Percentiles rank a stretch among this genome's conserved stretches.
Evolutionary conservation across 2,113 vertebrate genomes (phyloP).

Genomic region (Siniperca knerii): DNA sequence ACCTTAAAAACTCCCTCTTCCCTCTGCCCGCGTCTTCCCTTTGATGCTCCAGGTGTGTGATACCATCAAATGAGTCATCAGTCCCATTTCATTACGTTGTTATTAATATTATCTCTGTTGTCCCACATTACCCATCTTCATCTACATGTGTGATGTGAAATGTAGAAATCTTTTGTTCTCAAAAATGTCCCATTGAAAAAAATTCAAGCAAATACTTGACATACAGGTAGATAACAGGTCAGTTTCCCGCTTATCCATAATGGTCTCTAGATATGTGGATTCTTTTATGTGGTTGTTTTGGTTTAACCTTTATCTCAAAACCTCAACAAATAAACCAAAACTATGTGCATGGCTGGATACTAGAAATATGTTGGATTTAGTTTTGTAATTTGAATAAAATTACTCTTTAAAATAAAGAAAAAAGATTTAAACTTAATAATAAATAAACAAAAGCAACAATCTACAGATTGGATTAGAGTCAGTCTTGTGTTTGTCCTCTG

Average conservation of each 20-base stretch:
- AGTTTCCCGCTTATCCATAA: not conserved
- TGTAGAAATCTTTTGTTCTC: constrained; percentile 38
- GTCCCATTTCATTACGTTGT: constrained; percentile 68
- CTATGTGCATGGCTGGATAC: not conserved
- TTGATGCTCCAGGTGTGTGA: constrained; percentile 83
- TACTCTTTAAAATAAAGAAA: not conserved
- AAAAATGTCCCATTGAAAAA: not conserved
- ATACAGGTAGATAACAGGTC: not conserved
- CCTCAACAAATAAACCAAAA: not conserved
- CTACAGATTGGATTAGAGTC: constrained; percentile 1
- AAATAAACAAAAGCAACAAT: constrained; percentile 21
- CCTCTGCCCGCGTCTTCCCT: constrained; percentile 28
- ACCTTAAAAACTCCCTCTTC: constrained; percentile 23
- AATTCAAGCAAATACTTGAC: constrained; percentile 1
- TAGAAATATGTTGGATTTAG: not conserved
- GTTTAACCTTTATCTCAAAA: not conserved
- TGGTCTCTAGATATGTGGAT: not conserved
- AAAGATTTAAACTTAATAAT: not conserved
- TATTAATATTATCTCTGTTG: constrained; percentile 72
- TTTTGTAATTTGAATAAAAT: not conserved
- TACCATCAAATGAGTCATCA: constrained; percentile 70
- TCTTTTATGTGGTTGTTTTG: not conserved
- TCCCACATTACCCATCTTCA: constrained; percentile 48
- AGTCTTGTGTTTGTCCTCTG: not conserved
- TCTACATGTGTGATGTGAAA: constrained; percentile 12